These are phyloP conservation scores for Ridgeia piscesae DNA, from an alignment of 1,140 invertebrate species.

Conservation along the genomic window DNA sequence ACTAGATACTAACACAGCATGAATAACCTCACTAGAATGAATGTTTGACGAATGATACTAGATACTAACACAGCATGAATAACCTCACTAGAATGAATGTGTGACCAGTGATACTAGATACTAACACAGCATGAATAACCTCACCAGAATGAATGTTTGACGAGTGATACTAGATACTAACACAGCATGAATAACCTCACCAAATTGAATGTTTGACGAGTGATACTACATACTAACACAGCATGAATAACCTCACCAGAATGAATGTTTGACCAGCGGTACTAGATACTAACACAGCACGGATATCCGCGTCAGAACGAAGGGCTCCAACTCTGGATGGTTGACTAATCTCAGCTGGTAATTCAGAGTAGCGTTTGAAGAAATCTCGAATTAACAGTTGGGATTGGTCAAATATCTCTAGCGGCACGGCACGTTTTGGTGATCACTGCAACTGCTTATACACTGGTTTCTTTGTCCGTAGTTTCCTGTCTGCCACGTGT, in stretches of 20 bases:
- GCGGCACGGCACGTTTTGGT: not conserved
- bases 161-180: not conserved
- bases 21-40: not conserved
- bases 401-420: slow-evolving; percentile 22
- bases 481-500: not conserved
- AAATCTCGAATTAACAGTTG: slow-evolving; percentile 29
- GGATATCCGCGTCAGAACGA: not conserved
- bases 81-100: not conserved
- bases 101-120: slow-evolving; percentile 5
- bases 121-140: not conserved
- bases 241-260: not conserved
- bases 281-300: not conserved
- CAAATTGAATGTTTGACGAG: not conserved
- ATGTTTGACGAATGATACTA: not conserved
- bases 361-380: slow-evolving; percentile 27
- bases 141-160: not conserved
- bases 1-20: not conserved
- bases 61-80: not conserved
- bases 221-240: not conserved
- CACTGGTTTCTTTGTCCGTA: not conserved
- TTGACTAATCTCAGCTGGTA: slow-evolving; percentile 34
- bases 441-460: not conserved
- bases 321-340: slow-evolving; percentile 6
- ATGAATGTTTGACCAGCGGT: not conserved
- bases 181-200: not conserved